Percentiles rank a stretch among this genome's conserved stretches.
These are phyloP conservation scores for Nerophis lumbriciformis DNA, from an alignment of 2,113 vertebrate genomes.

Conservation along the genomic window DNA sequence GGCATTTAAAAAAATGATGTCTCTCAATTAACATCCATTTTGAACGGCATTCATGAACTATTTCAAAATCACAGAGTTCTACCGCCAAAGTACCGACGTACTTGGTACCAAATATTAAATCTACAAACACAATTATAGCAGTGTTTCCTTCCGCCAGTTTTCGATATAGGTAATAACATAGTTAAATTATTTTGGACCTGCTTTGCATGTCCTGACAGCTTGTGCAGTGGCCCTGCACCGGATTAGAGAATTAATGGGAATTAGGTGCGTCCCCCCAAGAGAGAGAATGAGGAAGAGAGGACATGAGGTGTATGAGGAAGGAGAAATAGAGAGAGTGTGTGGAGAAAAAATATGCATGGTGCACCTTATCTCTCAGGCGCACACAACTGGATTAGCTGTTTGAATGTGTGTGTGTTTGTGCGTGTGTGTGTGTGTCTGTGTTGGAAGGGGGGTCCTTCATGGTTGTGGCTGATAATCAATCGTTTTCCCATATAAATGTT, in stretches of 20 bases:
- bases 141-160: slow-evolving; percentile 9
- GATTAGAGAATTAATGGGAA: slow-evolving; percentile 66
- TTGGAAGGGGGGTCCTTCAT: slow-evolving; percentile 3
- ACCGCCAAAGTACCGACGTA: no score
- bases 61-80: no score
- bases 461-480: slow-evolving; percentile 41
- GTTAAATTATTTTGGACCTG: slow-evolving; percentile 9
- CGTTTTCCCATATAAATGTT: slow-evolving; percentile 50
- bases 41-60: no score
- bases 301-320: slow-evolving; percentile 21
- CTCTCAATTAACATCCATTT: no score
- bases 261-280: slow-evolving; percentile 57
- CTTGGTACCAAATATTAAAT: no score
- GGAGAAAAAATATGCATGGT: slow-evolving; percentile 53
- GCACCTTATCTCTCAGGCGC: slow-evolving; percentile 68
- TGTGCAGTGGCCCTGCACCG: slow-evolving; percentile 49
- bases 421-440: slow-evolving; percentile 19
- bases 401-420: slow-evolving; percentile 25
- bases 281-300: slow-evolving; percentile 24
- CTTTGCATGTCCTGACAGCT: slow-evolving; percentile 33
- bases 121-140: not conserved
- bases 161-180: slow-evolving; percentile 29
- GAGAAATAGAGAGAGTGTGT: slow-evolving; percentile 34
- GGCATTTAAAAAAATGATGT: no score
- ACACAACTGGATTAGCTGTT: slow-evolving; percentile 66